Evolutionary conservation across 1,140 invertebrate species (phyloP), one percentile per base, ranked within the genome.

Genomic region (Parapsyche elsis): DNA sequence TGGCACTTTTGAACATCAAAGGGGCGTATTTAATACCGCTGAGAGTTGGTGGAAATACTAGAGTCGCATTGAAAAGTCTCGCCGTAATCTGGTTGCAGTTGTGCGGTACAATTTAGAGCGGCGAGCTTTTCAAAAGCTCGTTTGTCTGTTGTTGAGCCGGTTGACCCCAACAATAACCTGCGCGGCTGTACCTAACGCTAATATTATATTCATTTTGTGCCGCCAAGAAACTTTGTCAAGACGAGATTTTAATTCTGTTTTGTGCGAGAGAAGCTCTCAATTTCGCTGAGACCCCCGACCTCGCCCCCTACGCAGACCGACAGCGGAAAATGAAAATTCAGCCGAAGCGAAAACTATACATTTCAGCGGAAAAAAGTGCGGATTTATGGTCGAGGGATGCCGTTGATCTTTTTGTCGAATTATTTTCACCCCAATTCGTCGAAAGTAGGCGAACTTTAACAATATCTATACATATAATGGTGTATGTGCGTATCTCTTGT

Each of bases 261-360:
- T 14, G 49, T 2, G 49, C 12, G 10, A 14, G 64, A 14, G 64
- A 30, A 67, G 21, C 24, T 24, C 14, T 67, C 64, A 23, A 26
- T 67, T 67, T 67, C 24, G 23, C 1, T 38, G 30, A 38, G 30
- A 38, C 30, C 30, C 30, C 30, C 30, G 30, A 38, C 30, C 30
- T 38, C 30, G 30, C 30, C 30, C 30, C 30, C 30, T 19, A 9
- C 57, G 57, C 57, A 19, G n/a, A n/a, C n/a, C 59, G 5, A 12
- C 45, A 46, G 45, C 45, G 45, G n/a, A 64, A 67, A 67, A 67
- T 67, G 64, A 67, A 67, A 67, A 67, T 67, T 67, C 64, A 23
- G 21, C 57, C 57, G 57, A 61, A 61, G 57, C 5, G 57, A 61
- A 61, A 61, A 61, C 57, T 61, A 61, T 61, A 19, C 57, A 19